Conservation (phyloP, 2,888 invertebrate species). For the Scrobipalpa costella region DNA sequence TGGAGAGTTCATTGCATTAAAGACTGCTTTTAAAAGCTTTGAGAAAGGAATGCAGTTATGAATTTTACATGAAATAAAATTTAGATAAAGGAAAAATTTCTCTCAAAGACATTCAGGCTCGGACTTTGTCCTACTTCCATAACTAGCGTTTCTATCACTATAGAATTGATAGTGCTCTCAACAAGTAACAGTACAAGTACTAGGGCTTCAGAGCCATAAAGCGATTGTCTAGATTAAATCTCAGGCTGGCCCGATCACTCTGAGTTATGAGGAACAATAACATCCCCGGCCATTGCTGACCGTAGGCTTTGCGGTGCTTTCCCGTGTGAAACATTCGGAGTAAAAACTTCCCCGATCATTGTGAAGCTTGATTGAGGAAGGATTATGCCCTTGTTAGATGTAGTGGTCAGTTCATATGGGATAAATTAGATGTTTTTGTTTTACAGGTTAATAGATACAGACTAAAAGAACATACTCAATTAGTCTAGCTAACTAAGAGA, state of each 20-base stretch:
- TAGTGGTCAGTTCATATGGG: too few relatives aligned
- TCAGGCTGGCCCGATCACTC: constrained; percentile 7
- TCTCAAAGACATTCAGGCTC: background rate
- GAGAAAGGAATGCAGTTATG: background rate
- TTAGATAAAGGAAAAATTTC: background rate
- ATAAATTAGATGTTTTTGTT: too few relatives aligned
- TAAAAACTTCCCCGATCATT: constrained; percentile 18
- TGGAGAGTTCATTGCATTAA: background rate
- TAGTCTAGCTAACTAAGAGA: too few relatives aligned
- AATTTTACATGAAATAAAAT: background rate
- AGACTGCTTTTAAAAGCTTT: constrained; percentile 7
- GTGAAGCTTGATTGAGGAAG: constrained; percentile 12
- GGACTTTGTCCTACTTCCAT: constrained; percentile 1
- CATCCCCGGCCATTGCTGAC: constrained; percentile 10
- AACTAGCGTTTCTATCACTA: constrained; percentile 1
- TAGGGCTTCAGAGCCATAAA: constrained; percentile 4
- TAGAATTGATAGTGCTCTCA: constrained; percentile 5
- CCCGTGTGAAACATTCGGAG: constrained; percentile 18
- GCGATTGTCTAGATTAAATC: constrained; percentile 20
- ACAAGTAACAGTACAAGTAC: constrained; percentile 14
- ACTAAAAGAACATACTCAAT: too few relatives aligned
- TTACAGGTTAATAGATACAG: too few relatives aligned
- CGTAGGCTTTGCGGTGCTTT: background rate
- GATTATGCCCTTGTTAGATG: background rate
- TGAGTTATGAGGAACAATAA: constrained; percentile 22